Percentiles rank a stretch among this genome's conserved stretches.
Evolutionary conservation across 2,888 invertebrate species (phyloP).

Genomic region (Acanthosepion esculentum): DNA sequence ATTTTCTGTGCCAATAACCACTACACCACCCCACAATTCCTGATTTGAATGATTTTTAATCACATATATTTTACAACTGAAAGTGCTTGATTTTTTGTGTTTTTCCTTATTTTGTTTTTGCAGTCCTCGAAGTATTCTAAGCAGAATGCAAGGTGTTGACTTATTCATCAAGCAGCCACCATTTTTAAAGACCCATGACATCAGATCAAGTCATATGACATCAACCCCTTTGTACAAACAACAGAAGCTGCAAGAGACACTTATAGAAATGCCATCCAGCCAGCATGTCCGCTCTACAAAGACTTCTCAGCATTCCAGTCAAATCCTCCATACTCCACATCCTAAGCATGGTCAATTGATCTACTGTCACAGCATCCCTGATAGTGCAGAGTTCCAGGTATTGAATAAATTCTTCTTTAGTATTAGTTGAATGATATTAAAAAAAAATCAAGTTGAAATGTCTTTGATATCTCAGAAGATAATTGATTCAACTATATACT

Average conservation of each 20-base stretch:
- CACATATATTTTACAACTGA: no score
- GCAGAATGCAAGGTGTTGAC: not conserved
- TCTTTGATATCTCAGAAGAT: not conserved
- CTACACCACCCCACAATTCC: no score
- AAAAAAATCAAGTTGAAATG: not conserved
- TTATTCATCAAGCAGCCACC: not conserved
- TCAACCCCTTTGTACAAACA: not conserved
- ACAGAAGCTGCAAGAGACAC: not conserved
- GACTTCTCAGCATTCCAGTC: not conserved
- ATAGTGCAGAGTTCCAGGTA: not conserved
- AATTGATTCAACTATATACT: not conserved
- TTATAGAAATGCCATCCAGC: not conserved
- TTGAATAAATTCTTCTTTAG: not conserved
- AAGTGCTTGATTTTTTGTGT: no score
- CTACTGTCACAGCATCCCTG: not conserved
- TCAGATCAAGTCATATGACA: not conserved
- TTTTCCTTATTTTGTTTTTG: not conserved
- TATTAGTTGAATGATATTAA: not conserved
- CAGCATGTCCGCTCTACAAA: not conserved
- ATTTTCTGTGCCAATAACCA: no score
- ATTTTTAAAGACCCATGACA: not conserved
- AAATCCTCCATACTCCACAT: not conserved
- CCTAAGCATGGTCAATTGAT: not conserved
- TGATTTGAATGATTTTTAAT: no score
- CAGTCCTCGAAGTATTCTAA: slow-evolving; percentile 8